Conservation (phyloP, 2,797 vertebrate genomes). For the Carapus acus region DNA sequence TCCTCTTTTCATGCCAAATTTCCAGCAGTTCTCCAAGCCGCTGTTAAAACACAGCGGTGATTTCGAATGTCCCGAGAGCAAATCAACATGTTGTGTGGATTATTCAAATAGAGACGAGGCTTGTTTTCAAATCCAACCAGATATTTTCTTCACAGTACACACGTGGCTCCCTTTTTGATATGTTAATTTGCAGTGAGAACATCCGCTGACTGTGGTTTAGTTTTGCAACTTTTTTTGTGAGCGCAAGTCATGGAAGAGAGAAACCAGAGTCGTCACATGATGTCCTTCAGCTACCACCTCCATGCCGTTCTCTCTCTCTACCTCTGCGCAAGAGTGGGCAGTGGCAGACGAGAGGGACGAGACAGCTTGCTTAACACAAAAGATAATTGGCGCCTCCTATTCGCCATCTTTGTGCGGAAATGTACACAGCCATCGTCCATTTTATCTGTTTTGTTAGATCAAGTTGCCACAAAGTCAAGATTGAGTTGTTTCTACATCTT, state of each 20-base stretch:
- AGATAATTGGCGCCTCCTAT: no score
- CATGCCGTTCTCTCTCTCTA: background rate
- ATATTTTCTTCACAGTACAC: constrained; percentile 20
- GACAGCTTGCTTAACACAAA: no score
- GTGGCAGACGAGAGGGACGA: background rate
- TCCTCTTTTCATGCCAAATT: constrained; percentile 5
- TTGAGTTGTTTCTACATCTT: no score
- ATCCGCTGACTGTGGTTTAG: constrained; percentile 26
- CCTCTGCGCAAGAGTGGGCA: no score
- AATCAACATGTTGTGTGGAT: constrained; percentile 15
- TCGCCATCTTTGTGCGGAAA: no score
- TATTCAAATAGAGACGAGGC: constrained; percentile 13
- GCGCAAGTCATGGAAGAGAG: constrained; percentile 33
- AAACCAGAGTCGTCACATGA: constrained; percentile 34
- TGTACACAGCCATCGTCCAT: no score
- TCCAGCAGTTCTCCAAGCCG: constrained; percentile 2
- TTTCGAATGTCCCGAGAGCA: constrained; percentile 10
- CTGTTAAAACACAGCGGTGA: constrained; percentile 14
- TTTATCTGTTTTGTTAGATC: no score
- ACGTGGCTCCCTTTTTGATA: constrained; percentile 37
- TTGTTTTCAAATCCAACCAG: constrained; percentile 21
- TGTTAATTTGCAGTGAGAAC: constrained; percentile 26
- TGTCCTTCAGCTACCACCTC: constrained; percentile 5
- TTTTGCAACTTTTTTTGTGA: constrained; percentile 37
- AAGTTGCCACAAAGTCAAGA: no score